Evolutionary conservation across 2,113 vertebrate genomes (phyloP), one percentile per base, ranked within the genome.

Genomic region (Anolis sagrei): DNA sequence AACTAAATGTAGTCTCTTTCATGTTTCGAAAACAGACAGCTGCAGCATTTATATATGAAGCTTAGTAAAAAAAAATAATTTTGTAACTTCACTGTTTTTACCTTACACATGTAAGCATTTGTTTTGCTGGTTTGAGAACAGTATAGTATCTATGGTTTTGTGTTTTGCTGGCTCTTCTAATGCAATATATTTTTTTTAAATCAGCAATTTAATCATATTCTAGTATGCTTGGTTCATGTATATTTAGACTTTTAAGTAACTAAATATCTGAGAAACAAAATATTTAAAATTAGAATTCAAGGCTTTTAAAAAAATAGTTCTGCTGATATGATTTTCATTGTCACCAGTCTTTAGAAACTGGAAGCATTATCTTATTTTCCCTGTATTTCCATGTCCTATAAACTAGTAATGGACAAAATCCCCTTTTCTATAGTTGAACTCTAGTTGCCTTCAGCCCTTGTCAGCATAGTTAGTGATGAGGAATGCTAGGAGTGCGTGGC

Each of bases 1-100:
- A 36, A 74, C 51, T 74, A 32, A 86, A 64, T 54, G 4, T 70
- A 44, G 32, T 70, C 36, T 84, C 77, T 88, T 73, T 69, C 34
- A 76, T 87, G 81, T 76, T 90, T 90, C 80, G 84, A 64, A 54
- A 83, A 69, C 64, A 81, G 77, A 84, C 69, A 85, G 54, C 89
- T 80, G 9, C 62, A 70, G 82, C 76, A 88, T 7, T 29, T 84
- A 75, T 29, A 85, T 90, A 51, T 86, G 78, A 92, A 90, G 70
- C 80, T n/a, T 62, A 79, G 69, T 51, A 64, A 74, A 68, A 64
- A 74, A 68, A 73, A 44, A 16, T 1, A 23, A 36, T 10, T 79
- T 48, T 72, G 69, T 62, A 58, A 61, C 32, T 76, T 75, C 7
- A 49, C 62, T 74, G n/a, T 76, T 64, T 72, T 1, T 79, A 19